Evolutionary conservation across 37 sponge, comb jelly and placozoan species (phyloP).

Genomic region (Corticium candelabrum): DNA sequence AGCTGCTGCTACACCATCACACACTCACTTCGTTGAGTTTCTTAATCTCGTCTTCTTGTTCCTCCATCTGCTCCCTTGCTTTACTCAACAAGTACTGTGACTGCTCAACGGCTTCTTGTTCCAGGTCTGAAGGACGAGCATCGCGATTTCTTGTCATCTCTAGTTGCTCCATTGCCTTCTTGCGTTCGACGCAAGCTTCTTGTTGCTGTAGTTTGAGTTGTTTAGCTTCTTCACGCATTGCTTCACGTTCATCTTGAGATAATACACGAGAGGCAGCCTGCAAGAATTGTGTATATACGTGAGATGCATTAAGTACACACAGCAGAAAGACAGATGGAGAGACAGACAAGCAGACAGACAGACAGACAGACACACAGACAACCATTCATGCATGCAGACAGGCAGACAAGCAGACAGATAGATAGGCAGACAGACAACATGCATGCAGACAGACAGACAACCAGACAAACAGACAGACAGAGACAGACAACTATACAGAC

Average conservation of each 20-base stretch:
- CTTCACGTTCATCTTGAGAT: background rate
- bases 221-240: background rate
- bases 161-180: conserved; percentile 74
- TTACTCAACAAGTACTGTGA: conserved; percentile 38
- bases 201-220: background rate
- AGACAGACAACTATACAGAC: no score
- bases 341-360: no score
- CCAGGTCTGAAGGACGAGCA: conserved; percentile 86
- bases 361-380: no score
- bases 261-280: background rate
- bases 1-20: background rate
- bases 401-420: no score
- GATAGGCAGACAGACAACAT: no score
- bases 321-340: no score
- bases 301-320: background rate
- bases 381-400: no score
- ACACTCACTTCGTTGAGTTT: conserved; percentile 71
- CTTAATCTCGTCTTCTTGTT: conserved; percentile 98
- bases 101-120: conserved; percentile 53
- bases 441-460: no score
- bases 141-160: conserved; percentile 59
- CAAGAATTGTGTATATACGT: background rate
- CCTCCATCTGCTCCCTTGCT: conserved; percentile 61
- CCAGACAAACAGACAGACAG: no score
- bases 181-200: conserved; percentile 56